These are phyloP conservation scores for Zoanthus solanderi DNA, from an alignment of 92 coral and sea anemone genomes.

Conservation along the genomic window DNA sequence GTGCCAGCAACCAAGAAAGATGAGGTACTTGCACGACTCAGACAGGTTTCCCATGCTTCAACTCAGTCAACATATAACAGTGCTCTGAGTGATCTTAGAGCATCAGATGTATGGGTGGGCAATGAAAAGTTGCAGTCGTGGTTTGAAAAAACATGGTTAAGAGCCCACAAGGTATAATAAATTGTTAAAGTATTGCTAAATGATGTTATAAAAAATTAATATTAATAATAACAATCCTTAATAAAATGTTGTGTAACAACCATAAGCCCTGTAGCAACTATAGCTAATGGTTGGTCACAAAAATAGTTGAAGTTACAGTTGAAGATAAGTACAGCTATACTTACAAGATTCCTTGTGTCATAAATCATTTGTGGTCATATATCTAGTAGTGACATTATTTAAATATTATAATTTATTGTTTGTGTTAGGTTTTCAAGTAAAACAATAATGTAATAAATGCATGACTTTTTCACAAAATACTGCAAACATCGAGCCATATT, in stretches of 20 bases:
- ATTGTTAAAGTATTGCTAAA: background rate
- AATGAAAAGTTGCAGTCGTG: constrained; percentile 32
- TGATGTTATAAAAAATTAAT: background rate
- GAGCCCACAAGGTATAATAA: constrained; percentile 43
- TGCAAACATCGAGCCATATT: background rate
- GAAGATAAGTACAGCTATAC: background rate
- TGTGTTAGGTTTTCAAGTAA: background rate
- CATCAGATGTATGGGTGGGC: constrained; percentile 41
- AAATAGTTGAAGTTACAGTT: background rate
- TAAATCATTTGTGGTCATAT: background rate
- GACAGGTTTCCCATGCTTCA: constrained; percentile 36
- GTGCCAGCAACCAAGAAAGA: background rate
- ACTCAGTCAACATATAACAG: constrained; percentile 3
- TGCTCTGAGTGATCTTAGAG: constrained; percentile 39
- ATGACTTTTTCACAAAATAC: background rate
- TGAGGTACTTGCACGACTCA: constrained; percentile 8
- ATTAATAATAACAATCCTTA: background rate
- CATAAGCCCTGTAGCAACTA: background rate
- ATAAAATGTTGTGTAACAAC: background rate
- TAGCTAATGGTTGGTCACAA: background rate
- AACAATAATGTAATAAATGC: background rate
- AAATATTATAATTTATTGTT: too few relatives aligned
- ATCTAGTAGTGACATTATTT: background rate
- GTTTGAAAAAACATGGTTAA: constrained; percentile 54
- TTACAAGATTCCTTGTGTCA: background rate